Percentiles rank a stretch among this genome's conserved stretches.
These are phyloP conservation scores for Caenorhabditis briggsae DNA, from an alignment of 1,140 invertebrate genomes.

Conservation along the genomic window DNA sequence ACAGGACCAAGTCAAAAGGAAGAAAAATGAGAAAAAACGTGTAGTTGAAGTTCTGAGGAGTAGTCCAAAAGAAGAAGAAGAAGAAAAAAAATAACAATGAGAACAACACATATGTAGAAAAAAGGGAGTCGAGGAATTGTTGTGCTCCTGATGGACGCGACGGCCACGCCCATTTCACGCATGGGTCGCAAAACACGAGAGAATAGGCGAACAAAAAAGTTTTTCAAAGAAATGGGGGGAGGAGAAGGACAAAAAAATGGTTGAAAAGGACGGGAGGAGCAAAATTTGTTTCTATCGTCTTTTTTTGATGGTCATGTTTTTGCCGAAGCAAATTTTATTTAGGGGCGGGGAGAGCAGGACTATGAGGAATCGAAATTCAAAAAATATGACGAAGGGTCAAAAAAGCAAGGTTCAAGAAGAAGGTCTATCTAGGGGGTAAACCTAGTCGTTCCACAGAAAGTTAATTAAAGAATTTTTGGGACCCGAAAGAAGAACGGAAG, in stretches of 20 bases:
- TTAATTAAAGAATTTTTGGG: background rate
- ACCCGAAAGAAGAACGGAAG: background rate
- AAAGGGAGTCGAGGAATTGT: slow-evolving; percentile 35
- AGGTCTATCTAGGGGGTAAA: background rate
- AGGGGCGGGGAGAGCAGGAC: no score
- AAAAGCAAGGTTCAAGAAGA: background rate
- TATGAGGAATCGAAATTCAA: slow-evolving; percentile 4
- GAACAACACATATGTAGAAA: slow-evolving; percentile 55
- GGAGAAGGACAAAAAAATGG: slow-evolving; percentile 15
- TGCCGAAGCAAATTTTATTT: slow-evolving; percentile 3
- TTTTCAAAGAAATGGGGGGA: slow-evolving; percentile 4
- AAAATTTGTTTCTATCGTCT: slow-evolving; percentile 40
- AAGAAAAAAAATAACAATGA: slow-evolving; percentile 54
- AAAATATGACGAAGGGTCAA: background rate
- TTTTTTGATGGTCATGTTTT: slow-evolving; percentile 45
- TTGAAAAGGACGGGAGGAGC: slow-evolving; percentile 17
- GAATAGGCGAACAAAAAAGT: slow-evolving; percentile 46
- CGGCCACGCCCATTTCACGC: slow-evolving; percentile 50
- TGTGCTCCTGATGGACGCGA: slow-evolving; percentile 54
- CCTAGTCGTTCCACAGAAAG: background rate
- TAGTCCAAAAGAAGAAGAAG: no score
- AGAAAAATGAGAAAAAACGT: background rate
- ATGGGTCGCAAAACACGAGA: slow-evolving; percentile 53
- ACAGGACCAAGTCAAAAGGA: background rate
- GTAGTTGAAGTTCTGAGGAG: slow-evolving; percentile 41